phyloP scores from a whole-genome alignment of 2,888 invertebrate species.

The Phengaris arion region DNA sequence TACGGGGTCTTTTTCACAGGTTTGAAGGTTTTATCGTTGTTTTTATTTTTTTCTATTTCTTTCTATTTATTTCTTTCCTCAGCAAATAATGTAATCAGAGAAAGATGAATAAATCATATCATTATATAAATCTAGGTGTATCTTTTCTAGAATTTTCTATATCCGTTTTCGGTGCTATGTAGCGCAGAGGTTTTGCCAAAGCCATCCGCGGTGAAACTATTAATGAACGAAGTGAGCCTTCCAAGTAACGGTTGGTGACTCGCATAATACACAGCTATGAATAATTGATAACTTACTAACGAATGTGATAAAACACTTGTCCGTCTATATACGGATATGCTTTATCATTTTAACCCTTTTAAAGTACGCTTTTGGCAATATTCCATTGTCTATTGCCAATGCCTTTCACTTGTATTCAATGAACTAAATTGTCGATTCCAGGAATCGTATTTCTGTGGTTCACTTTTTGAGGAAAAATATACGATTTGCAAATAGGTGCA shows the following conservation, averaged over 20 bases:
- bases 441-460: background rate
- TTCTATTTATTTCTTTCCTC: too few relatives aligned
- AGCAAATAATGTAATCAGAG: too few relatives aligned
- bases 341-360: constrained; percentile 52
- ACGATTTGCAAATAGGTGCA: background rate
- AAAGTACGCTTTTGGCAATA: constrained; percentile 47
- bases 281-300: constrained; percentile 72
- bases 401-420: constrained; percentile 33
- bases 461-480: constrained; percentile 28
- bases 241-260: constrained; percentile 75
- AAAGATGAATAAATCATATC: too few relatives aligned
- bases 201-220: constrained; percentile 71
- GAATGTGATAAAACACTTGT: constrained; percentile 74
- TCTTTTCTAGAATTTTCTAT: constrained; percentile 45
- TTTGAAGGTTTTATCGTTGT: too few relatives aligned
- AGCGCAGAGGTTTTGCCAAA: constrained; percentile 78
- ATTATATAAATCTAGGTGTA: background rate
- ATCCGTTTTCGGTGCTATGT: constrained; percentile 59
- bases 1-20: too few relatives aligned
- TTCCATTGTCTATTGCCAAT: constrained; percentile 42
- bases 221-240: constrained; percentile 74
- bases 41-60: too few relatives aligned
- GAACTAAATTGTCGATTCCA: background rate
- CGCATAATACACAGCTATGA: constrained; percentile 71
- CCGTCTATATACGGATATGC: constrained; percentile 59